Percentiles rank a stretch among this genome's conserved stretches.
phyloP scores from a whole-genome alignment of 2,113 vertebrate genomes.

The Noturus placidus region DNA sequence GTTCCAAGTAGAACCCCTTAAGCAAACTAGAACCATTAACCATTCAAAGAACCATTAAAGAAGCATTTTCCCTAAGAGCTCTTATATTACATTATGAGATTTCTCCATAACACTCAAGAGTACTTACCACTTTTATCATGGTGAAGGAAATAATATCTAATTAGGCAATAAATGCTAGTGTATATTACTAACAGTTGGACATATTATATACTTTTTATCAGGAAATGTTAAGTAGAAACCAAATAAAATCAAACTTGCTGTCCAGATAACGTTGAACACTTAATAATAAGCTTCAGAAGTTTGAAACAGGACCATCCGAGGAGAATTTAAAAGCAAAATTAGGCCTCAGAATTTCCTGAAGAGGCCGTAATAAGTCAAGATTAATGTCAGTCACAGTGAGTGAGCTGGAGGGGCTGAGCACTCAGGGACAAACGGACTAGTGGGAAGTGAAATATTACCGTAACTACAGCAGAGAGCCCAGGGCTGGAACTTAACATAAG shows the following conservation, averaged over 20 bases:
- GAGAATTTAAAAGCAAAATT: not conserved
- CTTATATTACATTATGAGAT: not conserved
- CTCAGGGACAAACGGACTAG: constrained; percentile 42
- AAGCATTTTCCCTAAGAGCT: not conserved
- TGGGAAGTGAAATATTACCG: constrained; percentile 50
- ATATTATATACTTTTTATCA: not conserved
- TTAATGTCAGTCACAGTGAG: constrained; percentile 50
- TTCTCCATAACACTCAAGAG: not conserved
- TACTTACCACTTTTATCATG: not conserved
- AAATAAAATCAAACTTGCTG: not conserved
- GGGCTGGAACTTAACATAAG: constrained; percentile 53
- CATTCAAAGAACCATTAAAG: not conserved
- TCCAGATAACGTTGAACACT: not conserved
- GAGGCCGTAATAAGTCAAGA: constrained; percentile 39
- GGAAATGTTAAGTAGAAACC: not conserved
- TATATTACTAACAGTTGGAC: not conserved
- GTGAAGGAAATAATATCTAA: not conserved
- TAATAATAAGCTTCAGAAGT: not conserved
- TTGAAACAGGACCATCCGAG: not conserved
- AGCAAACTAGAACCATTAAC: not conserved
- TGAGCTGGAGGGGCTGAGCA: constrained; percentile 38
- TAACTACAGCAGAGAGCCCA: constrained; percentile 39
- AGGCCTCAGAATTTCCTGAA: constrained; percentile 1
- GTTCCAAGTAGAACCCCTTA: not conserved
- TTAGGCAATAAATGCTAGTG: not conserved